Evolutionary conservation across 2,888 invertebrate genomes (phyloP), one percentile per base, ranked within the genome.

Genomic region (Cyclophora albipunctata): DNA sequence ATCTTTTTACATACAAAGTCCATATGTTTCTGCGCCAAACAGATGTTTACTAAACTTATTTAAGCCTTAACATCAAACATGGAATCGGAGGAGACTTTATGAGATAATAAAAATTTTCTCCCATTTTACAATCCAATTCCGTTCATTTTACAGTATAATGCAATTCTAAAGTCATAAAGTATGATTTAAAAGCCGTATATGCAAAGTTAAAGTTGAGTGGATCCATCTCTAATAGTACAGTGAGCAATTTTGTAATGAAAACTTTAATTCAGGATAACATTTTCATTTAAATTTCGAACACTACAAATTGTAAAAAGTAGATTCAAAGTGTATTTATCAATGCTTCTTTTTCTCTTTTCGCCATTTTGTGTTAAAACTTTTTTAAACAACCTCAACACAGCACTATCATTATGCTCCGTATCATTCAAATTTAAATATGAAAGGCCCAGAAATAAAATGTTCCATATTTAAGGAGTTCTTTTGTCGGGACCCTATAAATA

Each of bases 61-160:
- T 37, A 3, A 37, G 5, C 5, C 5, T 37, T 37, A 37, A 20
- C 20, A 20, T 20, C 20, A 20, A 20, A 20, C 20, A 20, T 37
- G 4, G 4, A 37, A 37, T 37, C 37, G 37, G 1, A 37, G 37
- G 5, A 37, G 5, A 20, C 33, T 43, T 34, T 50, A 47, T 35
- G 40, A 46, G 42, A 50, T 47, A 46, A 34, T 55, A 52, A 50
- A 52, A 49, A 42, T 50, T 37, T 37, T 37, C 47, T 64, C 58
- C 58, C 61, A 63, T 69, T 65, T 64, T 59, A 65, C 63, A 64
- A 71, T 67, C 62, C 64, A 67, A 66, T 71, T 70, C 66, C 55
- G 50, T 68, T 74, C 73, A 73, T 75, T 63, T 69, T 54, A 73
- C 64, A 64, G 70, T 73, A 70, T 73, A 73, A 73, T 75, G 73